Conservation (phyloP, 2,797 vertebrate species). For the Melanogrammus aeglefinus region DNA sequence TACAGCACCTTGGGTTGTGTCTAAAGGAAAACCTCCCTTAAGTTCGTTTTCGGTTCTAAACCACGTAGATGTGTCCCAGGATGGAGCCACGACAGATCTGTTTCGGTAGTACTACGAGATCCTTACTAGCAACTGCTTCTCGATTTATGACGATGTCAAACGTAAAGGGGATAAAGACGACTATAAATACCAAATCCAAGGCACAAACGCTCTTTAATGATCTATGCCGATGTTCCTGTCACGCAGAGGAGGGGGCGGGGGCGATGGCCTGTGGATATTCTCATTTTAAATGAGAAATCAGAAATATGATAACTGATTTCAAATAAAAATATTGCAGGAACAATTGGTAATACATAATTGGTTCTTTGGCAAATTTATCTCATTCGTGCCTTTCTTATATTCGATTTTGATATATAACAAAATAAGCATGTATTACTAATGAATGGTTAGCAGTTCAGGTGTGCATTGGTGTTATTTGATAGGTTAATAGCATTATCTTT, state of each 20-base stretch:
- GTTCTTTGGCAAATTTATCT: slow-evolving; percentile 53
- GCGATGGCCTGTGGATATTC: slow-evolving; percentile 48
- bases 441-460: slow-evolving; percentile 45
- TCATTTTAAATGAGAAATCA: slow-evolving; percentile 54
- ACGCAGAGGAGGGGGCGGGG: slow-evolving; percentile 31
- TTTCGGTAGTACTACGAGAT: slow-evolving; percentile 48
- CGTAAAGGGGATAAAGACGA: slow-evolving; percentile 70
- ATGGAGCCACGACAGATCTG: slow-evolving; percentile 52
- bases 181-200: slow-evolving; percentile 71
- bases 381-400: slow-evolving; percentile 72
- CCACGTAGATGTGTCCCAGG: slow-evolving; percentile 51
- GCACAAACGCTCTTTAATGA: slow-evolving; percentile 70
- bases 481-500: slow-evolving; percentile 48
- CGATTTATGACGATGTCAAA: slow-evolving; percentile 79
- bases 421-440: slow-evolving; percentile 54
- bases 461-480: slow-evolving; percentile 50
- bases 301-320: slow-evolving; percentile 25
- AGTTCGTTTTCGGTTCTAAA: slow-evolving; percentile 25
- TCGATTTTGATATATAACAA: slow-evolving; percentile 59
- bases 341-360: slow-evolving; percentile 37
- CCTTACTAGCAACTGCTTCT: slow-evolving; percentile 62
- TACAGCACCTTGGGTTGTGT: slow-evolving; percentile 47
- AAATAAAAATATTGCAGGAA: slow-evolving; percentile 29
- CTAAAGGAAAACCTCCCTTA: slow-evolving; percentile 28
- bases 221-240: slow-evolving; percentile 59